These are phyloP conservation scores for Salvator merianae DNA, from an alignment of 2,113 vertebrate species.

Conservation along the genomic window DNA sequence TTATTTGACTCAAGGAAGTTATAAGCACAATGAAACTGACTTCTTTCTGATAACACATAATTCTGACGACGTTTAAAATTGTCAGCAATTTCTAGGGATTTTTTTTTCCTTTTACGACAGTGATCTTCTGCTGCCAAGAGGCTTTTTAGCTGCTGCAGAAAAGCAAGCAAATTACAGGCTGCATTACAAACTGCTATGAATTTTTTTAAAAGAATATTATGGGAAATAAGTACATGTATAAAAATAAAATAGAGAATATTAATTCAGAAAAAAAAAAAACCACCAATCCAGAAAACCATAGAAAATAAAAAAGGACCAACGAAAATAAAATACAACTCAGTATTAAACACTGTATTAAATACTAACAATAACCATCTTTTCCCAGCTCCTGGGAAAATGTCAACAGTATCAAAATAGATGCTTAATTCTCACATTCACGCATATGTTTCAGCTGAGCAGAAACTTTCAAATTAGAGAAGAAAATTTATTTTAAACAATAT, in stretches of 20 bases:
- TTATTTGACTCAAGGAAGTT: conserved; percentile 32
- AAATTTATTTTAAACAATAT: neutral
- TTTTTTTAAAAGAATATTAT: neutral
- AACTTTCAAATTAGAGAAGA: neutral
- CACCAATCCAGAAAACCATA: too few relatives aligned
- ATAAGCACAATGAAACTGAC: conserved; percentile 1
- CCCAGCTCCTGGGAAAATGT: neutral
- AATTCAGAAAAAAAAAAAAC: neutral
- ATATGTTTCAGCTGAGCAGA: neutral
- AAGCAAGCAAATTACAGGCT: neutral
- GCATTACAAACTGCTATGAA: neutral
- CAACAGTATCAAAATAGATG: neutral
- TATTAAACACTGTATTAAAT: too few relatives aligned
- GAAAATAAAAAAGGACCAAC: too few relatives aligned
- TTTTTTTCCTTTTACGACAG: neutral
- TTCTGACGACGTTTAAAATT: neutral
- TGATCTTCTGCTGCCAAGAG: conserved; percentile 20
- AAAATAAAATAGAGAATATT: conserved; percentile 8
- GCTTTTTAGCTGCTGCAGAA: neutral
- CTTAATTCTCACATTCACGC: neutral
- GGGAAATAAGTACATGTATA: neutral
- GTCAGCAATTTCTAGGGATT: conserved; percentile 25
- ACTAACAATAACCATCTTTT: neutral
- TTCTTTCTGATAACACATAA: conserved; percentile 17
- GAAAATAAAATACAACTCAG: too few relatives aligned